Percentiles rank a stretch among this genome's conserved stretches.
Conservation (phyloP, 1,140 invertebrate species). For the Zophobas morio region DNA sequence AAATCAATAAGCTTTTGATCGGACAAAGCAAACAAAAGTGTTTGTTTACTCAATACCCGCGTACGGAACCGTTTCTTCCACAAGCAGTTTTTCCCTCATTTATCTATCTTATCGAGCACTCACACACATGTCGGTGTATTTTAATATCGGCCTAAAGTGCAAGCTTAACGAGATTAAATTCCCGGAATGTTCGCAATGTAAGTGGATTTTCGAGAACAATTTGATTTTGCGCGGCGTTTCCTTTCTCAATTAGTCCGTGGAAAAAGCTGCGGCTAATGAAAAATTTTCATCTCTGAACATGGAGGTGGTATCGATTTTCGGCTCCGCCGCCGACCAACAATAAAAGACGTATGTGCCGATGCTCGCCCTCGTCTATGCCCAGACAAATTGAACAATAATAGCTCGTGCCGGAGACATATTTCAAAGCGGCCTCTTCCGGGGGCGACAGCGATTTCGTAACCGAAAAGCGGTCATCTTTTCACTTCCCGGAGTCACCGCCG, state of each 20-base stretch:
- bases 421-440: constrained; percentile 4
- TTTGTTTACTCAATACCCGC: no score
- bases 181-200: constrained; percentile 31
- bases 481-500: no score
- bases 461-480: background rate
- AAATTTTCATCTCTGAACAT: constrained; percentile 10
- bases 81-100: constrained; percentile 3
- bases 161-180: constrained; percentile 46
- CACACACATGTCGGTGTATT: constrained; percentile 34
- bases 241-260: constrained; percentile 25
- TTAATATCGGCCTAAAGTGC: constrained; percentile 35
- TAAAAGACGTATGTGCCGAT: constrained; percentile 18
- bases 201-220: constrained; percentile 44
- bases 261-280: constrained; percentile 18
- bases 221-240: constrained; percentile 35
- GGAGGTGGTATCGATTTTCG: constrained; percentile 7
- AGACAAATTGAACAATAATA: constrained; percentile 35
- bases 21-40: no score
- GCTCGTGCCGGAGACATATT: constrained; percentile 19
- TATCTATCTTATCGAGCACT: constrained; percentile 15
- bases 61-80: no score
- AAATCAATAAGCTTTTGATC: no score
- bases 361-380: constrained; percentile 19
- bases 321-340: background rate
- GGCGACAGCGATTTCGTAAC: background rate